Evolutionary conservation across 2,797 vertebrate species (phyloP).

Genomic region (Microhierax caerulescens): DNA sequence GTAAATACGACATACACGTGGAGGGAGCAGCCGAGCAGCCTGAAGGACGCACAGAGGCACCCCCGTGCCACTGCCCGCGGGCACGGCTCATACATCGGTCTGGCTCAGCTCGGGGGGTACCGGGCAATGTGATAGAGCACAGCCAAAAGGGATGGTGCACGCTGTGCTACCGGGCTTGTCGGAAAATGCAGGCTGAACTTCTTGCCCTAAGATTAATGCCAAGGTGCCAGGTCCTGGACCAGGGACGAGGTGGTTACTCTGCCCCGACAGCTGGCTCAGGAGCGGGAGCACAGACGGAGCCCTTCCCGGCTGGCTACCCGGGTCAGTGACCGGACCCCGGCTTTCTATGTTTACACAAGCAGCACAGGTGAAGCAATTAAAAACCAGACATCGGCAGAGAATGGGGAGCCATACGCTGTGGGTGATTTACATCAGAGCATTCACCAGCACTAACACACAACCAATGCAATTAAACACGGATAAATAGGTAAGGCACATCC

Average conservation of each 20-base stretch:
- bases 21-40: background rate
- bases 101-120: background rate
- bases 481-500: background rate
- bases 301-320: background rate
- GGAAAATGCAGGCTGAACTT: background rate
- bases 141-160: background rate
- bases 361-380: background rate
- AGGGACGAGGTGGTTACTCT: background rate
- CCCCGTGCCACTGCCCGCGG: background rate
- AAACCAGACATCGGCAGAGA: background rate
- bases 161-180: background rate
- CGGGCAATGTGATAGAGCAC: fast-evolving
- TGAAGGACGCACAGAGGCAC: background rate
- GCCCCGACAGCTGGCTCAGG: background rate
- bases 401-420: background rate
- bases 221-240: background rate
- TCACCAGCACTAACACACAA: background rate
- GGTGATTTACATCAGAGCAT: background rate
- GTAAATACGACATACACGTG: no score
- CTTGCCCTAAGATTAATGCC: background rate
- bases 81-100: fast-evolving
- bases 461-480: background rate
- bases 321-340: background rate
- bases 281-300: background rate
- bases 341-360: background rate